Evolutionary conservation across 1,140 invertebrate genomes (phyloP), one percentile per base, ranked within the genome.

Genomic region (Drosophila repletoides): DNA sequence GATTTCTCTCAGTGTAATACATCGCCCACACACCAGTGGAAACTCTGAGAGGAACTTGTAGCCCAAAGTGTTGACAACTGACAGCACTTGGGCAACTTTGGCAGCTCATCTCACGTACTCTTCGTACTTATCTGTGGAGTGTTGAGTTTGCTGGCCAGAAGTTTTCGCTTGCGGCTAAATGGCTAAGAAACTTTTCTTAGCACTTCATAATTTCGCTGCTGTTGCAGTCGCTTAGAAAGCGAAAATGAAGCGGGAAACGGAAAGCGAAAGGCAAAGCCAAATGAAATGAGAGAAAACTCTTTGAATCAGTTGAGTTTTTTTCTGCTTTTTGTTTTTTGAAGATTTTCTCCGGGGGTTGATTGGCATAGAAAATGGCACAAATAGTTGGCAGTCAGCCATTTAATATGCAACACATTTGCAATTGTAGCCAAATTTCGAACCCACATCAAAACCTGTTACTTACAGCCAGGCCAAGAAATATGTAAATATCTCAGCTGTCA

Each of bases 171-270:
- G 9, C 28, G 22, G 12, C 17, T 26, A 72, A 83, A 83, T 56
- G 41, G 21, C 19, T 9, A 41, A 72, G 2, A 53, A 76, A 56
- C 56, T 79, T 70, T 80, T 56, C 45, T 60, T 52, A 43, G 28
- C 65, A 66, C 49, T 75, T 56, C 58, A 75, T 65, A 70, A 75
- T 48, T 67, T 48, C 24, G 34, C 24, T 12, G 49, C 29, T 10
- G n/a, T n/a, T 26, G 17, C 24, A 45, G n/a, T 17, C 17, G 17
- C n/a, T 22, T 22, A 34, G 5, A 0, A 1, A 9, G 5, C 7
- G n/a, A 19, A 40, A 21, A 40, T 14, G 36, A 19, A n/a, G n/a
- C n/a, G n/a, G n/a, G n/a, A n/a, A n/a, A n/a, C n/a, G n/a, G n/a
- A n/a, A n/a, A n/a, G n/a, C n/a, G n/a, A n/a, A n/a, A n/a, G n/a